Evolutionary conservation across 2,113 vertebrate genomes (phyloP).

Genomic region (Pitta sordida): DNA sequence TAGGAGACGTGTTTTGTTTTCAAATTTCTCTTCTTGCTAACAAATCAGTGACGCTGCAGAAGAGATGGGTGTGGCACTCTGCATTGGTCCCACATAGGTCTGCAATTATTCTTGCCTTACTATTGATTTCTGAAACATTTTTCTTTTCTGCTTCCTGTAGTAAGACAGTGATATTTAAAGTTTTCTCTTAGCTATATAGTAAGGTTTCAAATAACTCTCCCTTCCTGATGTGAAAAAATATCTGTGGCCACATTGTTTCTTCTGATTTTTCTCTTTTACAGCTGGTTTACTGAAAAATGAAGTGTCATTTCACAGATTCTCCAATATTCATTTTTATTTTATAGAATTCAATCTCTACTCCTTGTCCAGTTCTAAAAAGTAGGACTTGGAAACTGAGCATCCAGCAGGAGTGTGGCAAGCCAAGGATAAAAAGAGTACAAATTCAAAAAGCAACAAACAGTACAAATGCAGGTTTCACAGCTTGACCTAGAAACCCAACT

Average conservation of each 20-base stretch:
- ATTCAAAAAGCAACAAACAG: background rate
- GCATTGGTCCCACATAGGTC: background rate
- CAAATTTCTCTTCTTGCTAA: background rate
- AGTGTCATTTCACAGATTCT: background rate
- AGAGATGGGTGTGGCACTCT: background rate
- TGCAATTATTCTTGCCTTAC: background rate
- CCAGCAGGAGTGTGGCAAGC: background rate
- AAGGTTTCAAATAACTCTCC: background rate
- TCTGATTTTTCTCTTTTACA: background rate
- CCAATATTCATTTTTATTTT: background rate
- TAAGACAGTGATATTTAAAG: background rate
- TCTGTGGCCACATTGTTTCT: background rate
- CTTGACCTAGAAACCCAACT: background rate
- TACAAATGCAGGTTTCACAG: background rate
- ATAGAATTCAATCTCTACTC: background rate
- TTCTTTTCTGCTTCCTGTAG: background rate
- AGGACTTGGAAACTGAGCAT: background rate
- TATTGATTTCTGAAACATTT: background rate
- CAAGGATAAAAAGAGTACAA: background rate
- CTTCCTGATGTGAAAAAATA: background rate
- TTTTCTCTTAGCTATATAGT: background rate
- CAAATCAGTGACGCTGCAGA: background rate
- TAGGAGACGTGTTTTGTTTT: background rate
- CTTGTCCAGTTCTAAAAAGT: background rate
- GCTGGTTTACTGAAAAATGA: background rate